Evolutionary conservation across 2,113 vertebrate species (phyloP), one percentile per base, ranked within the genome.

Genomic region (Podiceps cristatus): DNA sequence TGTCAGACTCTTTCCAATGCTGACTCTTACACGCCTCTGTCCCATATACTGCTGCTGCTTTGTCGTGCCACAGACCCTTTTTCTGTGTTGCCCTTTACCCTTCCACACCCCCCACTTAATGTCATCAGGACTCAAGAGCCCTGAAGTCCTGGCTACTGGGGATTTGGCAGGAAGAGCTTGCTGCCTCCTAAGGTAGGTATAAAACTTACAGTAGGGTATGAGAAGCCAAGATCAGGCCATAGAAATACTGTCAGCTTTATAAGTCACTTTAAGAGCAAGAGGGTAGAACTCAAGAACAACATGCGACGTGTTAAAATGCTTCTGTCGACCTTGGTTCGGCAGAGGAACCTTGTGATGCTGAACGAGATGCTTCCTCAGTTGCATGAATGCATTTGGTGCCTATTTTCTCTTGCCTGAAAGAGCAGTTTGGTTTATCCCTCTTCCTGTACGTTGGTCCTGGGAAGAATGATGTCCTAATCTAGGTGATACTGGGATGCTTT

Each of bases 41-140:
- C 47, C 37, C 5, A 0, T 37, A 1, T 7, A 9, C 35, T 44
- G 19, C 52, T 63, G 33, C 44, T 75, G 44, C 1, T 0, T 2
- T 31, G 17, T 35, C 33, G 53, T 59, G 42, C 37, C 44, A 62
- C 63, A 53, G n/a, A 18, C 3, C 16, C 7, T 68, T 86, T 71
- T 77, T 25, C 15, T 15, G 1, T 16, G 7, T 35, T 59, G 23
- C 8, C 12, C 13, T 73, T 42, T 44, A 13, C 22, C n/a, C 27
- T 14, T n/a, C 37, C 58, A 11, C 42, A 42, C 13, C 42, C 42
- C 42, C 37, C 37, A 37, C 37, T 37, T 37, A 37, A 37, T 37
- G 37, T 37, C 42, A 42, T 42, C 59, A 50, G 73, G 33, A 12
- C 50, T 52, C 23, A 78, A 72, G 66, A 66, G 28, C 59, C 42